A percentile compares a stretch with the other conserved stretches of the same genome.
phyloP scores from a whole-genome alignment of 2,888 invertebrate species.

The Cenopis cana region DNA sequence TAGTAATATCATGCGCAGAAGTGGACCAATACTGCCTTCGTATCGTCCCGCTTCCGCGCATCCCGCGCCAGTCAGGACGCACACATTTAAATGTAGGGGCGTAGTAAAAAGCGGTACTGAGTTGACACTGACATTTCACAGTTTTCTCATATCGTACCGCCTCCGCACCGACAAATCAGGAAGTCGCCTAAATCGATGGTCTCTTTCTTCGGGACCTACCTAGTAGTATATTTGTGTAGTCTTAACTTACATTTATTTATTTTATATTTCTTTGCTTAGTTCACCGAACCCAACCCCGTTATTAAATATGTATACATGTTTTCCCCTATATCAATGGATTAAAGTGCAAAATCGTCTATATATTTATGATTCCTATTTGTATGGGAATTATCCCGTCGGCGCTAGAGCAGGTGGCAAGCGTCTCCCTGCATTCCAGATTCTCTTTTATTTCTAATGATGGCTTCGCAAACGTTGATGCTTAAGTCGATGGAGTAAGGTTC shows the following conservation, averaged over 20 bases:
- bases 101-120: too few species aligned
- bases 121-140: too few species aligned
- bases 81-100: too few species aligned
- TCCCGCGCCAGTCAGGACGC: too few species aligned
- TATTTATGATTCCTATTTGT: background rate
- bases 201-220: too few species aligned
- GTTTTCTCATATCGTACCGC: too few species aligned
- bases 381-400: background rate
- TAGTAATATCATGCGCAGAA: too few species aligned
- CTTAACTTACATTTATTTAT: background rate
- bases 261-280: background rate
- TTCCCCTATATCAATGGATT: background rate
- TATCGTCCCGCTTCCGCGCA: too few species aligned
- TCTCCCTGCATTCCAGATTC: constrained; percentile 21
- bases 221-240: too few species aligned
- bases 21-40: too few species aligned
- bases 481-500: background rate
- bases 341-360: background rate
- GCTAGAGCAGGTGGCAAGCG: constrained; percentile 28
- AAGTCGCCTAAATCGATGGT: background rate
- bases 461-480: background rate
- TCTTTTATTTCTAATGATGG: constrained; percentile 18
- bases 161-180: too few species aligned
- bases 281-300: constrained; percentile 15
- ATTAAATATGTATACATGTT: background rate